Percentiles rank a stretch among this genome's conserved stretches.
Conservation (phyloP, 2,888 invertebrate genomes). For the Ophion ventricosus region DNA sequence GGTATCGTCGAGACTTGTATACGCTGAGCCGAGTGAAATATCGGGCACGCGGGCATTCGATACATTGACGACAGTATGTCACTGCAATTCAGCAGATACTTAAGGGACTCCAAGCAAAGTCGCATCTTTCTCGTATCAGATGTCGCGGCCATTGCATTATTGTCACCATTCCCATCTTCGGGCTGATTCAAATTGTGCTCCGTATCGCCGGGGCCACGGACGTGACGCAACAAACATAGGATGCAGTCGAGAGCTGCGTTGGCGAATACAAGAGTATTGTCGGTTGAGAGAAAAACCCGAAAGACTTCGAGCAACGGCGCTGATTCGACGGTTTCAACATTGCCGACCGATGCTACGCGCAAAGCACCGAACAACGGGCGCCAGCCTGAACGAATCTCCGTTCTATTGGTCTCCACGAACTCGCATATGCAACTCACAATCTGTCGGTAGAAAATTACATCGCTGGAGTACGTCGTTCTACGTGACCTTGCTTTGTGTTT, state of each 20-base stretch:
- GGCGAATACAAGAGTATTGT: conserved; percentile 96
- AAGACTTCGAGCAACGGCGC: conserved; percentile 95
- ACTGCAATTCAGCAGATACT: conserved; percentile 93
- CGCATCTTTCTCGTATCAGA: conserved; percentile 79
- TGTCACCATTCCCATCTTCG: conserved; percentile 61
- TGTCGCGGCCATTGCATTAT: conserved; percentile 24
- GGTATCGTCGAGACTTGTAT: conserved; percentile 91
- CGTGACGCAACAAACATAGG: conserved; percentile 92
- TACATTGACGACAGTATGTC: conserved; percentile 96
- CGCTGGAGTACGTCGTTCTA: neutral
- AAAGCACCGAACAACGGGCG: conserved; percentile 97
- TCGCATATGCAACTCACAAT: conserved; percentile 98
- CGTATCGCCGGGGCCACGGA: conserved; percentile 88
- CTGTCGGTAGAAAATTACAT: conserved; percentile 83
- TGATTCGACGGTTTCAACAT: conserved; percentile 88
- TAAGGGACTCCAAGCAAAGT: conserved; percentile 91
- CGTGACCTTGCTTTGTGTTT: neutral
- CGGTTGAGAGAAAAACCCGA: conserved; percentile 95
- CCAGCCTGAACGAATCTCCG: conserved; percentile 98
- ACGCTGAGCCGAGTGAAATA: conserved; percentile 94
- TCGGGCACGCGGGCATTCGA: conserved; percentile 97
- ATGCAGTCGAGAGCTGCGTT: conserved; percentile 98
- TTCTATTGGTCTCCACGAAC: conserved; percentile 96
- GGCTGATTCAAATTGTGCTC: conserved; percentile 76
- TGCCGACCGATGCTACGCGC: conserved; percentile 89